These are phyloP conservation scores for Dreissena polymorpha DNA, from an alignment of 1,140 invertebrate genomes.

Conservation along the genomic window DNA sequence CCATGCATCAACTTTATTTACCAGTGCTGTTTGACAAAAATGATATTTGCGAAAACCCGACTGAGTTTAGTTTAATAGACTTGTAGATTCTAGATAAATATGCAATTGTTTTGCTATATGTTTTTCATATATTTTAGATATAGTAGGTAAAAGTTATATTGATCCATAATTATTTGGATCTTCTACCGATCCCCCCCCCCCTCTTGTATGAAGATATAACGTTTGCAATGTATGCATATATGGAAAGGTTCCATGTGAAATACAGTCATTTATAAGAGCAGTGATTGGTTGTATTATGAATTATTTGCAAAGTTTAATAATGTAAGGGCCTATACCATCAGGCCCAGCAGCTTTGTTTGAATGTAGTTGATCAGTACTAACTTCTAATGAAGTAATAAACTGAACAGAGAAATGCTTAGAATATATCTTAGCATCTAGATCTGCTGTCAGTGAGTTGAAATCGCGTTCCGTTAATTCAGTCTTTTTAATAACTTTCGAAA, in stretches of 20 bases:
- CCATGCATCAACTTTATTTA: not conserved
- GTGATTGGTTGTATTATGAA: conserved; percentile 1
- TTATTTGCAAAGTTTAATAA: not conserved
- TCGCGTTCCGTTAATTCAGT: no score
- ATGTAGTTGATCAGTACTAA: not conserved
- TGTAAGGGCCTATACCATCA: not conserved
- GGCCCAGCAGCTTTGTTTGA: not conserved
- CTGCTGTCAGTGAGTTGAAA: no score
- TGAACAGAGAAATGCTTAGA: no score
- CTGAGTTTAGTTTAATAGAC: conserved; percentile 13
- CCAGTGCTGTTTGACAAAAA: conserved; percentile 4
- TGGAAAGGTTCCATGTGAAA: not conserved
- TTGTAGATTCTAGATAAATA: conserved; percentile 17
- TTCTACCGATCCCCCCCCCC: conserved; percentile 2
- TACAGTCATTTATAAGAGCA: conserved; percentile 10
- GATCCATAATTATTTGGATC: conserved; percentile 41
- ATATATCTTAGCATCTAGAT: no score
- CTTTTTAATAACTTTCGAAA: no score
- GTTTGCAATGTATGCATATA: not conserved
- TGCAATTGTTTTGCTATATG: conserved; percentile 32
- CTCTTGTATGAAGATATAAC: conserved; percentile 12
- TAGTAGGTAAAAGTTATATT: conserved; percentile 36
- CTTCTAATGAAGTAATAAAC: not conserved
- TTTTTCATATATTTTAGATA: conserved; percentile 48
- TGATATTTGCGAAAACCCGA: conserved; percentile 16